Conservation (phyloP, 2,113 vertebrate genomes). For the Tichodroma muraria region DNA sequence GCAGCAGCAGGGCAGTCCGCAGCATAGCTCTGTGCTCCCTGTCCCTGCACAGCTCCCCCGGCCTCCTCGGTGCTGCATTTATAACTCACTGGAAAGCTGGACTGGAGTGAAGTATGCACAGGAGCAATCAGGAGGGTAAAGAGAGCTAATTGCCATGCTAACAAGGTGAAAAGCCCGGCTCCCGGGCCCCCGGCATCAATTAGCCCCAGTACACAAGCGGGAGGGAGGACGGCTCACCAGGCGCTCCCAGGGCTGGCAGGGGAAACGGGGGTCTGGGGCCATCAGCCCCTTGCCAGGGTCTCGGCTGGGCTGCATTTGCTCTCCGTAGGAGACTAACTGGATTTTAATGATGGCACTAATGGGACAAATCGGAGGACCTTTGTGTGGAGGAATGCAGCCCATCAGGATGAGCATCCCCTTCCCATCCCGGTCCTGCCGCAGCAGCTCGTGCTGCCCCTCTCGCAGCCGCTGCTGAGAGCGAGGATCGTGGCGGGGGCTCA, state of each 20-base stretch:
- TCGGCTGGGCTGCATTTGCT: slow-evolving; percentile 30
- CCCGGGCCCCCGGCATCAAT: slow-evolving; percentile 37
- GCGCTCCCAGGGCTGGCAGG: neutral
- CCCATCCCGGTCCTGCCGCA: neutral
- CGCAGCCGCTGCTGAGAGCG: rapidly evolving
- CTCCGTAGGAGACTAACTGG: slow-evolving; percentile 67
- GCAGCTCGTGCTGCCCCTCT: neutral
- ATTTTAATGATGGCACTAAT: slow-evolving; percentile 73
- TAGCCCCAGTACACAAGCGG: slow-evolving; percentile 58
- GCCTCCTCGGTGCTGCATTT: slow-evolving; percentile 42
- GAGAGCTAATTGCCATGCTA: slow-evolving; percentile 79
- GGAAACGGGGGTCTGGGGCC: neutral
- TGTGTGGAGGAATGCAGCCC: slow-evolving; percentile 55
- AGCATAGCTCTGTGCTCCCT: neutral
- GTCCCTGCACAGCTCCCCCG: neutral
- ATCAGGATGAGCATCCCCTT: neutral
- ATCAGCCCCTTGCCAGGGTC: neutral
- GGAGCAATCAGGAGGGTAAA: slow-evolving; percentile 80
- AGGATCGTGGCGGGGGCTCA: neutral
- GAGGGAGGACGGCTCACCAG: neutral
- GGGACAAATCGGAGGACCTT: slow-evolving; percentile 68
- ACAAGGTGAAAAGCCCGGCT: slow-evolving; percentile 80
- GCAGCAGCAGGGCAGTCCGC: neutral
- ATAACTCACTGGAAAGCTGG: slow-evolving; percentile 72
- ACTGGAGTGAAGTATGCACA: slow-evolving; percentile 80